phyloP scores from a whole-genome alignment of 2,888 invertebrate species.

The Drosophila rellima region DNA sequence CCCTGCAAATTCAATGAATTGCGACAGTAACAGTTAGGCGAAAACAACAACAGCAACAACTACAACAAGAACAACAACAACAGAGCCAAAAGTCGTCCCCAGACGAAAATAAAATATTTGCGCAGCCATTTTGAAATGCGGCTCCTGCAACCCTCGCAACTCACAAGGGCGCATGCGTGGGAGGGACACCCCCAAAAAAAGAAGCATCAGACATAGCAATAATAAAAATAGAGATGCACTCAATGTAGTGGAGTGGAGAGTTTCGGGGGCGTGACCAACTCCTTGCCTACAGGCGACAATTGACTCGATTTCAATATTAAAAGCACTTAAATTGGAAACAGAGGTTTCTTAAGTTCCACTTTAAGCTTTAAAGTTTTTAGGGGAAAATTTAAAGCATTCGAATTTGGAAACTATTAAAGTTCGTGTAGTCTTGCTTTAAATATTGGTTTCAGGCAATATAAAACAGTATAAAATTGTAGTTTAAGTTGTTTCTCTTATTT shows the following conservation, averaged over 20 bases:
- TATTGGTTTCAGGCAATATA: not conserved
- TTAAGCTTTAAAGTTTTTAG: not conserved
- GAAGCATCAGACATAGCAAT: not conserved
- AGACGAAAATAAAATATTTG: conserved; percentile 82
- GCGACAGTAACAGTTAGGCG: conserved; percentile 80
- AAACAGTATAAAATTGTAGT: too few relatives aligned
- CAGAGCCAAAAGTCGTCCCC: conserved; percentile 30
- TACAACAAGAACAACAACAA: conserved; percentile 14
- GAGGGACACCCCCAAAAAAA: conserved; percentile 39
- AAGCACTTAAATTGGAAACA: conserved; percentile 25
- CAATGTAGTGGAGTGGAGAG: conserved; percentile 14
- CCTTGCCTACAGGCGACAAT: conserved; percentile 20
- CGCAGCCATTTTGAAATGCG: conserved; percentile 84
- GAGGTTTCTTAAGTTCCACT: too few relatives aligned
- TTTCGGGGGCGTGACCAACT: conserved; percentile 44
- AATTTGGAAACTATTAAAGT: not conserved
- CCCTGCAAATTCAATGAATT: conserved; percentile 82
- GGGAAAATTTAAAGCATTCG: conserved; percentile 6
- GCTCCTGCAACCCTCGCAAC: conserved; percentile 49
- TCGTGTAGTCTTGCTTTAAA: not conserved
- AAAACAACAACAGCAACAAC: conserved; percentile 54
- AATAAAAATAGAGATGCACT: conserved; percentile 30
- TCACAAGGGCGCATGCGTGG: conserved; percentile 65
- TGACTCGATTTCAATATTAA: conserved; percentile 30
- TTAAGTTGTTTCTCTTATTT: too few relatives aligned